Evolutionary conservation across 2,888 invertebrate genomes (phyloP).

Genomic region (Quadroppia sp.): DNA sequence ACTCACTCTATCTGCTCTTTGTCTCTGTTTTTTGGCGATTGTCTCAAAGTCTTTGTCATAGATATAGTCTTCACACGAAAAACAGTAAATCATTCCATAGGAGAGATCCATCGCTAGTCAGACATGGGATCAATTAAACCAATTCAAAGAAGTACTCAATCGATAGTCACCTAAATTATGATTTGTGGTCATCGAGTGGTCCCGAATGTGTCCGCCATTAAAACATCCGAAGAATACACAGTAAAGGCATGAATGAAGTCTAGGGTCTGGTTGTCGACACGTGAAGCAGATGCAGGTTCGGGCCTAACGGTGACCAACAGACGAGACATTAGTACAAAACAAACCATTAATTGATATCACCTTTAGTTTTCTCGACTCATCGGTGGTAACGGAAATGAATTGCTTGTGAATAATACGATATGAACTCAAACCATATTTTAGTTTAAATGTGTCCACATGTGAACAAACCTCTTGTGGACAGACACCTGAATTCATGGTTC

Average conservation of each 20-base stretch:
- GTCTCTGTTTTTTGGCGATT: conserved; percentile 52
- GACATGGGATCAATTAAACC: neutral
- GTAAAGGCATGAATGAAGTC: conserved; percentile 62
- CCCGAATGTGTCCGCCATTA: conserved; percentile 68
- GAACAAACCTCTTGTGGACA: conserved; percentile 31
- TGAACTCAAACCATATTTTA: conserved; percentile 36
- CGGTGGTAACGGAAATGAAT: conserved; percentile 26
- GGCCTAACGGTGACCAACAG: conserved; percentile 38
- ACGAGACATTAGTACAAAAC: neutral
- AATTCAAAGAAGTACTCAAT: conserved; percentile 34
- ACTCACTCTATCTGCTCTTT: conserved; percentile 48
- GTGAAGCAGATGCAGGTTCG: conserved; percentile 41
- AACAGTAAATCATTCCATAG: conserved; percentile 84
- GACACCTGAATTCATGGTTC: neutral
- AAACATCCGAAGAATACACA: conserved; percentile 94
- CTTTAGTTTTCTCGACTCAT: conserved; percentile 38
- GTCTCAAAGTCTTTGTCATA: conserved; percentile 69
- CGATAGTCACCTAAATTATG: conserved; percentile 65
- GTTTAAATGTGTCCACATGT: conserved; percentile 41
- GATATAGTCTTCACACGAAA: conserved; percentile 84
- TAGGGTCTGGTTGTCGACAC: conserved; percentile 49
- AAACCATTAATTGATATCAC: too few species aligned
- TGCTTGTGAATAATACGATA: conserved; percentile 34
- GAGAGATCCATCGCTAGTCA: conserved; percentile 70
- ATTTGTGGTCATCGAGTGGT: conserved; percentile 74